phyloP scores from a whole-genome alignment of 2,797 vertebrate genomes.

The Phylloscopus collybita region DNA sequence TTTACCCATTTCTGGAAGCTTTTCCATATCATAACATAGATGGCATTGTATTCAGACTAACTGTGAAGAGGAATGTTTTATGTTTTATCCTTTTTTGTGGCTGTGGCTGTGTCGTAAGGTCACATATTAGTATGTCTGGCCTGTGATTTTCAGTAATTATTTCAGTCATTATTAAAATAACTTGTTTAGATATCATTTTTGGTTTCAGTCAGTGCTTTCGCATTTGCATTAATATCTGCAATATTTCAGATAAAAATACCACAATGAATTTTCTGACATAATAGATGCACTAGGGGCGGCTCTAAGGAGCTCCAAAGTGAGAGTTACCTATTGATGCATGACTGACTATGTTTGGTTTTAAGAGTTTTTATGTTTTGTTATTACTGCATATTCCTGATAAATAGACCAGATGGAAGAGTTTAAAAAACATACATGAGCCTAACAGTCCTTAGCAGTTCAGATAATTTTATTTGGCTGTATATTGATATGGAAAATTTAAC shows the following conservation, averaged over 20 bases:
- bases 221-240: not conserved
- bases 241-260: not conserved
- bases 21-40: not conserved
- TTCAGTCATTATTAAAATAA: not conserved
- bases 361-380: not conserved
- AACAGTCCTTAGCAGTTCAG: not conserved
- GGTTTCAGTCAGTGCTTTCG: not conserved
- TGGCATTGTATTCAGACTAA: not conserved
- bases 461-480: not conserved
- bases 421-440: not conserved
- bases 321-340: not conserved
- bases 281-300: not conserved
- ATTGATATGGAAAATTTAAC: not conserved
- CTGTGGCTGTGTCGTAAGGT: not conserved
- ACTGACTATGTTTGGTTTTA: not conserved
- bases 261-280: not conserved
- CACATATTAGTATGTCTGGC: not conserved
- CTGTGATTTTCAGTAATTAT: not conserved
- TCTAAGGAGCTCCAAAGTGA: not conserved
- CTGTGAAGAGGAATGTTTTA: not conserved
- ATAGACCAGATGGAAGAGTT: not conserved
- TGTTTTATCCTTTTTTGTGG: not conserved
- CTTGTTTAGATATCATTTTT: not conserved
- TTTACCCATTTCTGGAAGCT: not conserved
- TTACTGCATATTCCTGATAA: not conserved